phyloP scores from a whole-genome alignment of 2,888 invertebrate genomes.

The Spodoptera littoralis region DNA sequence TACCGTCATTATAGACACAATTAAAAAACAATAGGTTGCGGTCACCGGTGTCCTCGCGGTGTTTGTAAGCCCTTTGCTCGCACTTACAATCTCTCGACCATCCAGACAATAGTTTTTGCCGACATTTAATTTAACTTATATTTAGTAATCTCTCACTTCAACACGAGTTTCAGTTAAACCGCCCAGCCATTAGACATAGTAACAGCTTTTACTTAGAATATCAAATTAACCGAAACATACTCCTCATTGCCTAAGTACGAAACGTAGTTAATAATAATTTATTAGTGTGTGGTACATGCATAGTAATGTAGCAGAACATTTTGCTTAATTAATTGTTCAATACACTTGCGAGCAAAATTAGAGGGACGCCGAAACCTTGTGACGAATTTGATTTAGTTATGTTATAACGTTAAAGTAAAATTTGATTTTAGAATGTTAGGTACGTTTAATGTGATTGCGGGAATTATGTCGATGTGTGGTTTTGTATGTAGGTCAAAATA shows the following conservation, averaged over 20 bases:
- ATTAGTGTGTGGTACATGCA: slow-evolving; percentile 50
- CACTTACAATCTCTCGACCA: too few species aligned
- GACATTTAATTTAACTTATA: too few species aligned
- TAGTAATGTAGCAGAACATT: slow-evolving; percentile 63
- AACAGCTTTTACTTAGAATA: slow-evolving; percentile 27
- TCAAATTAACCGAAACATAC: slow-evolving; percentile 37
- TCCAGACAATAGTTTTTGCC: too few species aligned
- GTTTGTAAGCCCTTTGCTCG: too few species aligned
- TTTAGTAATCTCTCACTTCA: not conserved
- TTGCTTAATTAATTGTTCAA: slow-evolving; percentile 66
- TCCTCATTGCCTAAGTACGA: slow-evolving; percentile 30
- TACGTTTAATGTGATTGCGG: too few species aligned
- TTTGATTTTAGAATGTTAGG: not conserved
- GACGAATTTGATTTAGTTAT: slow-evolving; percentile 15
- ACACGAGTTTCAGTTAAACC: slow-evolving; percentile 6
- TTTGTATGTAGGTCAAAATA: too few species aligned
- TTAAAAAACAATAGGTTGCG: too few species aligned
- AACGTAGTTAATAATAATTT: slow-evolving; percentile 53
- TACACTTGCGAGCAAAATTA: slow-evolving; percentile 42
- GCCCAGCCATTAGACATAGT: slow-evolving; percentile 7
- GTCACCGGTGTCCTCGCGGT: too few species aligned
- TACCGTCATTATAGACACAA: too few species aligned
- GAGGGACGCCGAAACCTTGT: slow-evolving; percentile 4
- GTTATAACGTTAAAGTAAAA: not conserved
- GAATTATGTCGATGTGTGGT: too few species aligned